These are phyloP conservation scores for Cisticola juncidis DNA, from an alignment of 2,113 vertebrate species.

Conservation along the genomic window DNA sequence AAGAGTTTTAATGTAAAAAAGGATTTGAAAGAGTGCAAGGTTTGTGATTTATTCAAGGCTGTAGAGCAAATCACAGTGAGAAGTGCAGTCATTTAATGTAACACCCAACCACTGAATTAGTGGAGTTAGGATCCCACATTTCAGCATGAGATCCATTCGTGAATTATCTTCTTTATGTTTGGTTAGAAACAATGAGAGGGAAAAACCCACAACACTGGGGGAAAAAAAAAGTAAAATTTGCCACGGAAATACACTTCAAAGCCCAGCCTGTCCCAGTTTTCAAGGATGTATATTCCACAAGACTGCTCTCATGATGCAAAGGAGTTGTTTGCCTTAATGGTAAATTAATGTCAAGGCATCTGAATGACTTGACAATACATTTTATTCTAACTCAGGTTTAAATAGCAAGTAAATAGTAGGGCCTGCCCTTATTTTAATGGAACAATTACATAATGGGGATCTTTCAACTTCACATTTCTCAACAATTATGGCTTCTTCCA, in stretches of 20 bases:
- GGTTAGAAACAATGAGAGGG: fast-evolving
- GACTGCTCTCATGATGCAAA: neutral
- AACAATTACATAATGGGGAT: neutral
- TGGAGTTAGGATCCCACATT: neutral
- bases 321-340: neutral
- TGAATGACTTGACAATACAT: neutral
- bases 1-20: neutral
- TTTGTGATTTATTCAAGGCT: neutral
- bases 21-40: neutral
- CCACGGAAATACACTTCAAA: neutral
- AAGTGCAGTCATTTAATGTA: neutral
- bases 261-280: neutral
- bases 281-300: neutral
- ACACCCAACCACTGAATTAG: neutral
- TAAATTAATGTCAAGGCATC: neutral
- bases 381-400: neutral
- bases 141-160: fast-evolving
- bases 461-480: neutral
- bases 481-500: neutral
- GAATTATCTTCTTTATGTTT: neutral
- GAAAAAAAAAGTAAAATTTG: neutral
- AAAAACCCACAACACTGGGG: neutral
- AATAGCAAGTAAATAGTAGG: neutral
- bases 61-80: neutral
- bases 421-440: neutral